Base-by-base conservation (phyloP, 1,140 invertebrate species). In the Drosophila tani region DNA sequence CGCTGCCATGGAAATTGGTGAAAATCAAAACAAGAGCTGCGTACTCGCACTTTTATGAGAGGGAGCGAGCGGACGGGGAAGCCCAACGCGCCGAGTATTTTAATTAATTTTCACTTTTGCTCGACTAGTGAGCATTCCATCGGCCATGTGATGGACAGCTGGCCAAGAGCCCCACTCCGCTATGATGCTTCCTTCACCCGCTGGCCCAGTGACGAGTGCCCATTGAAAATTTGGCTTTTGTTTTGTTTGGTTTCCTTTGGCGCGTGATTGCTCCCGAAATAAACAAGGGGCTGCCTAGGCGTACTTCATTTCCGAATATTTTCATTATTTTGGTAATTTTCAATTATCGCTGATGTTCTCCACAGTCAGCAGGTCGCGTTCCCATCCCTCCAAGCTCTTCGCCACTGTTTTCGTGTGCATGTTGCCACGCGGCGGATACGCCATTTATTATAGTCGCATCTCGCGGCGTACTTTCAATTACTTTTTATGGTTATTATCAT, bases 71-170 rank as follows among this genome's bases (percentile, higher is more conserved):
- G 45, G 24, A 4, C 35, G 29, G 24, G 56, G 55, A 66, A 65
- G 15, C 41, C 56, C 41, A 59, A 47, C 15, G 40, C 19, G 27
- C 21, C 50, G 17, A 56, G 56, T 50, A 66, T 81, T 88, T 87
- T 84, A 83, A 87, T 88, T 87, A 88, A 88, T 88, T 81, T 88
- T 71, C 64, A 69, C 73, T 77, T 77, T 53, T 58, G 45, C 73
- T 77, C 65, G 51, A 69, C 65, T 77, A 49, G 47, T 46, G 46
- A 27, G 73, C 62, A 67, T 77, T 67, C 73, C 63, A 67, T 35
- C 47, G 71, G 38, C 51, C 60, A 66, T 57, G 45, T 77, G 75
- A 77, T 68, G 38, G 64, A 77, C 75, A 69, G 63, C 74, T 69
- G 57, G 35, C 27, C 29, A 55, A 55, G 40, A 27, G 29, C 21